These are phyloP conservation scores for Phocoena phocoena DNA, from an alignment of 2,113 vertebrate species.

Conservation along the genomic window DNA sequence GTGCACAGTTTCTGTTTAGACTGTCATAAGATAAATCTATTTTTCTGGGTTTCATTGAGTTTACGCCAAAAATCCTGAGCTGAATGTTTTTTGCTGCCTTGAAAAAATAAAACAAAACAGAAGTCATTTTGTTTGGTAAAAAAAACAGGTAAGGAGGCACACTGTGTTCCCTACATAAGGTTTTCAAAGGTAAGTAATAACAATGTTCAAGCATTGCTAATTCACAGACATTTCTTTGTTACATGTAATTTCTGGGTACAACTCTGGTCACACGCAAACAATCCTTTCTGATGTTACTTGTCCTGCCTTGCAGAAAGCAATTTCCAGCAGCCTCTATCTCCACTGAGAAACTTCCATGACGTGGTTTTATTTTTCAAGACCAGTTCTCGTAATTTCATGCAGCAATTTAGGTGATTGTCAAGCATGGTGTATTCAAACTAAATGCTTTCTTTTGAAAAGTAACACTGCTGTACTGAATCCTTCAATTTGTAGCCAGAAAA, in stretches of 20 bases:
- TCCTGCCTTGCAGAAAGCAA: constrained; percentile 61
- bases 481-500: constrained; percentile 24
- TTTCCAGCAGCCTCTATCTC: constrained; percentile 62
- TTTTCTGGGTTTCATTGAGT: constrained; percentile 14
- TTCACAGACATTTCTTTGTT: constrained; percentile 40
- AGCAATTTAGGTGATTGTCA: constrained; percentile 74
- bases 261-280: constrained; percentile 53
- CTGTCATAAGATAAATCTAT: not conserved
- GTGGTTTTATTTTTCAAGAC: constrained; percentile 54
- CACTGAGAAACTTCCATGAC: constrained; percentile 40
- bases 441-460: constrained; percentile 15
- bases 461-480: not conserved
- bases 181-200: constrained; percentile 23
- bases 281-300: constrained; percentile 26
- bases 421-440: not conserved
- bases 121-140: not conserved
- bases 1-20: not conserved
- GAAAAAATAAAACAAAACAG: constrained; percentile 34
- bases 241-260: constrained; percentile 43
- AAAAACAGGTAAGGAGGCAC: not conserved
- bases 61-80: constrained; percentile 14
- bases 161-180: not conserved
- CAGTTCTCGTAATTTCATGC: constrained; percentile 68
- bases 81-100: not conserved
- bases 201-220: constrained; percentile 5